Evolutionary conservation across 1,140 invertebrate genomes (phyloP), one percentile per base, ranked within the genome.

Genomic region (Drosophila mojavensis): DNA sequence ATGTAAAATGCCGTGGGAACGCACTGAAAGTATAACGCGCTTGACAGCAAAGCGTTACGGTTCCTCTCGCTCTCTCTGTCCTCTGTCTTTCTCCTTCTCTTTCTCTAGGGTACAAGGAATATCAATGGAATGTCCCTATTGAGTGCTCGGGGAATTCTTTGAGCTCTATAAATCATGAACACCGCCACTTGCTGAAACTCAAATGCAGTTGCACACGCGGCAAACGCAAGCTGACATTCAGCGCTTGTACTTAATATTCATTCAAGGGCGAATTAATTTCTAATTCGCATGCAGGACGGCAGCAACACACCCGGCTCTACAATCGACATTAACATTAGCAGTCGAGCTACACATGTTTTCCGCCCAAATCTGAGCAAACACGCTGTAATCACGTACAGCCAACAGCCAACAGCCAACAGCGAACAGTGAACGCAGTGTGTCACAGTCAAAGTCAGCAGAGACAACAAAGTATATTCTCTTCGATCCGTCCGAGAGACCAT

Each of bases 331-430:
- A 86, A 85, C 75, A 75, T 82, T 79, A 88, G 78, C 86, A 90
- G 79, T 85, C 86, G 74, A 91, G 79, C 80, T 91, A 90, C 86
- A 90, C 88, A 86, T 90, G 86, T 90, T 90, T 89, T 86, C 74
- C 71, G 68, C 75, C 74, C 77, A 90, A 90, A 90, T 90, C 86
- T 80, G 83, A 79, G 79, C 82, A 70, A 81, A 81, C 75, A 65
- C 41, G 56, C 74, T 75, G 74, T 65, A 69, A 82, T 79, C 86
- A 90, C 86, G 86, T 90, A 91, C 70, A 50, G 50, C 61, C 20
- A 47, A 9, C 43, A 7, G 43, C 43, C n/a, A 45, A 15, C 43
- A 15, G 43, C 43, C 43, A 47, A 9, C 43, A 7, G 43, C 43
- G n/a, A 45, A 15, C 43, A 15, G 43, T 5, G 15, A 47, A 11